Conservation (phyloP, 2,888 invertebrate genomes). For the Plebejus melissa region DNA sequence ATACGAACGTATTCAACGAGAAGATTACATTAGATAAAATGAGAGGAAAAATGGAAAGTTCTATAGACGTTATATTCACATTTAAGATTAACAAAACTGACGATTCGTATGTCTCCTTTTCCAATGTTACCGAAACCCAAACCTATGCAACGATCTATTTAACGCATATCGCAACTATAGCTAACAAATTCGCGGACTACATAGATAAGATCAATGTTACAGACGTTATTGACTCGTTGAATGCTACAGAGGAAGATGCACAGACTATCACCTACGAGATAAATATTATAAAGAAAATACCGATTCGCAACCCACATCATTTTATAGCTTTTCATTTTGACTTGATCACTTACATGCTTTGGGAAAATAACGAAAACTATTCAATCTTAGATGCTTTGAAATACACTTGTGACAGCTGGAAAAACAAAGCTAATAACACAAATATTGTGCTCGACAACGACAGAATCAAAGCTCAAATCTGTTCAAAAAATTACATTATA, state of each 20-base stretch:
- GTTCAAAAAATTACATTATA: constrained; percentile 52
- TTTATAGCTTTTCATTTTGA: constrained; percentile 60
- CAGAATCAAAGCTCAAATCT: constrained; percentile 53
- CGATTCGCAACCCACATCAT: constrained; percentile 56
- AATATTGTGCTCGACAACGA: constrained; percentile 52
- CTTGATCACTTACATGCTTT: constrained; percentile 55
- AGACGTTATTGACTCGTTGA: constrained; percentile 30
- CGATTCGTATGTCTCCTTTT: constrained; percentile 50
- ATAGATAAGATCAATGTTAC: constrained; percentile 43
- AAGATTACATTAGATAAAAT: constrained; percentile 47
- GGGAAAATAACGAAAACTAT: constrained; percentile 48
- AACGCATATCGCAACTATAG: constrained; percentile 53
- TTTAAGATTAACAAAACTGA: constrained; percentile 53
- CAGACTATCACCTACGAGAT: constrained; percentile 48
- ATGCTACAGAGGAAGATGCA: constrained; percentile 43
- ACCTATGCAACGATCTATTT: constrained; percentile 54
- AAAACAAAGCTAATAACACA: constrained; percentile 47
- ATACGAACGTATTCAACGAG: constrained; percentile 46
- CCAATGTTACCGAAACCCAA: constrained; percentile 56
- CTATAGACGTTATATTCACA: constrained; percentile 50
- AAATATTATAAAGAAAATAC: constrained; percentile 49
- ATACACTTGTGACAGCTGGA: constrained; percentile 49
- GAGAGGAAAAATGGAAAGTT: constrained; percentile 48
- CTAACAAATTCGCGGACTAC: constrained; percentile 51
- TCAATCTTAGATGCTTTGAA: constrained; percentile 50